Evolutionary conservation across 1,140 invertebrate genomes (phyloP), one percentile per base, ranked within the genome.

Genomic region (Paracyclopina nana): DNA sequence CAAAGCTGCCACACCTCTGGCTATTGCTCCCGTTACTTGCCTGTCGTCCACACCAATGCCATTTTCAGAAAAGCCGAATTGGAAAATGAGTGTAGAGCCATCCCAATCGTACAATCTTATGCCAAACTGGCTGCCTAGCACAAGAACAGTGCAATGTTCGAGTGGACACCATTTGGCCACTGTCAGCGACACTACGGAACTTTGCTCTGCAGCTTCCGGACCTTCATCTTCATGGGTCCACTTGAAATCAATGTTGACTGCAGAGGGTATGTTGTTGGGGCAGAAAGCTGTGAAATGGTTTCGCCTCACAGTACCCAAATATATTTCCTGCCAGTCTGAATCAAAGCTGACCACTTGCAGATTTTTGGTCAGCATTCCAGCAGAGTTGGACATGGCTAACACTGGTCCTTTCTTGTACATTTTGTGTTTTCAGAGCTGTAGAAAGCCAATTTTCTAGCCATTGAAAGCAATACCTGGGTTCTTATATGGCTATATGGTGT

Each of bases 21-120:
- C 16, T 16, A 28, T 11, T 4, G 45, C 16, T 22, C 45, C 45
- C 16, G 45, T 40, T 6, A 27, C 28, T 4, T 16, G 18, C 14
- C 28, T 22, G 29, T 26, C 16, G 30, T 48, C 45, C 4, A 26
- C 25, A 3, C 45, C 45, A 4, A 48, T 48, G n/a, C 45, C 45
- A 20, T 48, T 28, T 9, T 48, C 20, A n/a, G 16, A 9, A 22
- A 48, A 48, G 22, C 30, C 28, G 45, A 28, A 30, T 22, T 48
- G 14, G 18, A 28, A 27, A 4, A 48, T 9, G 3, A 48, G 14
- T 11, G 16, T 48, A 4, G 18, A 12, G 18, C 45, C 45, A 27
- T 48, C 27, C 45, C 45, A 48, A 12, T 22, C 16, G 27, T 26
- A 48, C n/a, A 48, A 48, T 30, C 16, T n/a, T n/a, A 46, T 27